Evolutionary conservation across 2,113 vertebrate genomes (phyloP).

Genomic region (Passer domesticus): DNA sequence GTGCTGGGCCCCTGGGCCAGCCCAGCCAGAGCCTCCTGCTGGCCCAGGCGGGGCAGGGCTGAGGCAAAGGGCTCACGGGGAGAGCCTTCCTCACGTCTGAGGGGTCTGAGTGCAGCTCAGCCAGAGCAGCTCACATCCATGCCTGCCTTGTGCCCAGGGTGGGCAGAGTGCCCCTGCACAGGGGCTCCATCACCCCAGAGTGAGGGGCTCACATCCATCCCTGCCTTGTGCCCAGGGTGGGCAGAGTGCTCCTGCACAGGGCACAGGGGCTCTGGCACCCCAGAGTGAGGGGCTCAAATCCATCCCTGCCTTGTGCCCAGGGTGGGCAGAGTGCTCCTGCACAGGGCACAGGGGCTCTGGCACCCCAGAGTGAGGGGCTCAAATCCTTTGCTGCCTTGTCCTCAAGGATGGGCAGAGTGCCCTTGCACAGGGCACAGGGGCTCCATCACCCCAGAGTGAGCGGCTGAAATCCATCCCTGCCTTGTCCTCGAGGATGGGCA

Average conservation of each 20-base stretch:
- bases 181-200: background rate
- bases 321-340: too few relatives aligned
- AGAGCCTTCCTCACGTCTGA: background rate
- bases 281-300: too few relatives aligned
- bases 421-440: background rate
- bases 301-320: too few relatives aligned
- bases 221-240: too few relatives aligned
- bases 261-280: too few relatives aligned
- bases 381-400: background rate
- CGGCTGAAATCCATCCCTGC: accelerated
- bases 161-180: background rate
- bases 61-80: background rate
- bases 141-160: background rate
- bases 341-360: too few relatives aligned
- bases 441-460: background rate
- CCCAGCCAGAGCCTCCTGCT: background rate
- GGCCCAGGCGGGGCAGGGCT: background rate
- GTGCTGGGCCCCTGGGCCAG: background rate
- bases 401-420: background rate
- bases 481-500: too few relatives aligned
- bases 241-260: too few relatives aligned
- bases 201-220: background rate
- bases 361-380: too few relatives aligned
- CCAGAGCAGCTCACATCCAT: background rate
- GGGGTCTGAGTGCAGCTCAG: background rate